These are phyloP conservation scores for Zygogramma bicolorata DNA, from an alignment of 2,888 invertebrate species.

Conservation along the genomic window DNA sequence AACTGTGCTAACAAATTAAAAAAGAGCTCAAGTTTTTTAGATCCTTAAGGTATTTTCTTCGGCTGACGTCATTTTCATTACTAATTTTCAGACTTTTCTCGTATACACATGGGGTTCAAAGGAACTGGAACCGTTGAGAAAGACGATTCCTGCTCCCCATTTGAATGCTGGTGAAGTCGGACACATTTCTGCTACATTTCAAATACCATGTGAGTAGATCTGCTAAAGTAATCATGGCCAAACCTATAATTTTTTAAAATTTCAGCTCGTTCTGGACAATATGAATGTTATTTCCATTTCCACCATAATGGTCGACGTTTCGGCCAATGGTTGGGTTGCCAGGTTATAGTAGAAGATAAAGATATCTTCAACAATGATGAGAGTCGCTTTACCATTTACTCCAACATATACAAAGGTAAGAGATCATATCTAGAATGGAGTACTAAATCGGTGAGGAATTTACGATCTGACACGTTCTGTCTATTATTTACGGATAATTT, in stretches of 20 bases:
- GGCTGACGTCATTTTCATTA: too few relatives aligned
- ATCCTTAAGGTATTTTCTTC: too few relatives aligned
- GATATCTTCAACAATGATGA: neutral
- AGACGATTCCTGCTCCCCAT: slow-evolving; percentile 59
- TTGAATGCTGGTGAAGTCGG: slow-evolving; percentile 64
- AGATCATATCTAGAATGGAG: too few relatives aligned
- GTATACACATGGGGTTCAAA: slow-evolving; percentile 66
- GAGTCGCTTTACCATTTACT: too few relatives aligned
- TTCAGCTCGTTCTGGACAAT: slow-evolving; percentile 61
- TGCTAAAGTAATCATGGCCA: neutral
- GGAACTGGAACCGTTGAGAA: slow-evolving; percentile 60
- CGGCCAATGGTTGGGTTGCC: slow-evolving; percentile 65
- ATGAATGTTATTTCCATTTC: slow-evolving; percentile 67
- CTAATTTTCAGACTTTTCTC: slow-evolving; percentile 63
- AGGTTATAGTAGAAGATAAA: slow-evolving; percentile 60
- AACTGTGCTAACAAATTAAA: too few relatives aligned
- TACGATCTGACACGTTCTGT: too few relatives aligned
- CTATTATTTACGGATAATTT: too few relatives aligned
- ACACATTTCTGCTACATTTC: slow-evolving; percentile 58
- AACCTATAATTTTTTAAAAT: neutral
- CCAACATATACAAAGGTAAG: too few relatives aligned
- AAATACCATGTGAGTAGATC: slow-evolving; percentile 62
- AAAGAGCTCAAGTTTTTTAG: too few relatives aligned
- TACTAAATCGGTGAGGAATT: too few relatives aligned
- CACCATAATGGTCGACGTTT: slow-evolving; percentile 64